phyloP scores from a whole-genome alignment of 1,140 invertebrate species.

The Apis cerana region DNA sequence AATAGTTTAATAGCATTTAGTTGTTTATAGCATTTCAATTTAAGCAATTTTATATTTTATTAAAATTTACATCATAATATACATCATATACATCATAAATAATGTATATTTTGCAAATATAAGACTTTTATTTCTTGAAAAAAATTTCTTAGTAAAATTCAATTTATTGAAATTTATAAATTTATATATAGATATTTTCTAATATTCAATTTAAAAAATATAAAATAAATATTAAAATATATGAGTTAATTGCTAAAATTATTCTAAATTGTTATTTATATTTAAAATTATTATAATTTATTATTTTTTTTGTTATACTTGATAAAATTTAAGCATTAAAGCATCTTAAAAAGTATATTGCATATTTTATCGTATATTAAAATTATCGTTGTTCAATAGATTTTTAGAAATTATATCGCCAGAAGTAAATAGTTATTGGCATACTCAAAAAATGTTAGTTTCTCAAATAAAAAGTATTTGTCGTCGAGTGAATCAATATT shows the following conservation, averaged over 20 bases:
- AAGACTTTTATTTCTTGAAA: no score
- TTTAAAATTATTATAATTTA: not conserved
- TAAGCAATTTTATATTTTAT: not conserved
- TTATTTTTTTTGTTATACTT: not conserved
- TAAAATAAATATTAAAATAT: not conserved
- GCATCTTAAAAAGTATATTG: not conserved
- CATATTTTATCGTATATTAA: not conserved
- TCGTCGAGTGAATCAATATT: constrained; percentile 87
- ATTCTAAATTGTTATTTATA: not conserved
- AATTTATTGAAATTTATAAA: no score
- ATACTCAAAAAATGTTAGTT: constrained; percentile 82
- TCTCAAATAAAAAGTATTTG: constrained; percentile 84
- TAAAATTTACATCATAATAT: no score
- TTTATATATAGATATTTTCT: no score
- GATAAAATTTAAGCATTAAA: not conserved
- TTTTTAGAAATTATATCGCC: constrained; percentile 82
- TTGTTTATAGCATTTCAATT: not conserved
- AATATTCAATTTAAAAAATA: no score
- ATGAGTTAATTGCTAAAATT: not conserved
- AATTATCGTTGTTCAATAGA: constrained; percentile 66
- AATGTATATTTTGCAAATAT: no score
- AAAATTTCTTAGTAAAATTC: no score
- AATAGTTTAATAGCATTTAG: no score
- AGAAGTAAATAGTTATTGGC: constrained; percentile 81
- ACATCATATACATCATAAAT: no score